Conservation (phyloP, 2,113 vertebrate species). For the Sinocyclocheilus rhinocerous region DNA sequence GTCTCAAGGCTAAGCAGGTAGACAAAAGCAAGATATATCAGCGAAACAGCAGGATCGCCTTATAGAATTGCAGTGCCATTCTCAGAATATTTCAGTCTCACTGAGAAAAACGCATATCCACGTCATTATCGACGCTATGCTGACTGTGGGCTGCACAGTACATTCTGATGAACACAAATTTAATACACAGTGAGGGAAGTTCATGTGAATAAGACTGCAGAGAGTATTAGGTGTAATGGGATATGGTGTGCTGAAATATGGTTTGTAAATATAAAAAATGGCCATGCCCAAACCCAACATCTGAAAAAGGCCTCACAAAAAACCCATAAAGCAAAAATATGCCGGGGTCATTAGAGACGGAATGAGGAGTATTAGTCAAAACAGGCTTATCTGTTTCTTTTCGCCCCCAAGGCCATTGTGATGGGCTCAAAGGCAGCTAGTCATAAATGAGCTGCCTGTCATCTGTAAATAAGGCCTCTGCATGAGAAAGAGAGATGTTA, state of each 20-base stretch:
- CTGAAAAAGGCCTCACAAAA: background rate
- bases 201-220: background rate
- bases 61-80: background rate
- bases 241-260: conserved; percentile 16
- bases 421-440: background rate
- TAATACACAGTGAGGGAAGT: conserved; percentile 22
- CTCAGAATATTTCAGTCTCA: conserved; percentile 12
- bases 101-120: background rate
- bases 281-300: background rate
- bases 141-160: conserved; percentile 1
- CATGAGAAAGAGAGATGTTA: background rate
- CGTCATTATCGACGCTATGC: background rate
- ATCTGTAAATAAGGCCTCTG: conserved; percentile 32
- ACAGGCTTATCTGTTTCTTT: conserved; percentile 24
- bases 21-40: conserved; percentile 41
- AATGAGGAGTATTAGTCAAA: conserved; percentile 20
- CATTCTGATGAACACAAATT: conserved; percentile 29
- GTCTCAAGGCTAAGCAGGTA: conserved; percentile 48
- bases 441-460: conserved; percentile 16
- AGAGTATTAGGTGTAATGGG: background rate
- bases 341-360: conserved; percentile 19
- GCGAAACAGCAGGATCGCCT: background rate
- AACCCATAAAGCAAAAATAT: background rate
- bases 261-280: background rate
- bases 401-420: background rate